A percentile compares a stretch with the other conserved stretches of the same genome.
These are phyloP conservation scores for Octomys mimax DNA, from an alignment of 2,797 vertebrate genomes.

Conservation along the genomic window DNA sequence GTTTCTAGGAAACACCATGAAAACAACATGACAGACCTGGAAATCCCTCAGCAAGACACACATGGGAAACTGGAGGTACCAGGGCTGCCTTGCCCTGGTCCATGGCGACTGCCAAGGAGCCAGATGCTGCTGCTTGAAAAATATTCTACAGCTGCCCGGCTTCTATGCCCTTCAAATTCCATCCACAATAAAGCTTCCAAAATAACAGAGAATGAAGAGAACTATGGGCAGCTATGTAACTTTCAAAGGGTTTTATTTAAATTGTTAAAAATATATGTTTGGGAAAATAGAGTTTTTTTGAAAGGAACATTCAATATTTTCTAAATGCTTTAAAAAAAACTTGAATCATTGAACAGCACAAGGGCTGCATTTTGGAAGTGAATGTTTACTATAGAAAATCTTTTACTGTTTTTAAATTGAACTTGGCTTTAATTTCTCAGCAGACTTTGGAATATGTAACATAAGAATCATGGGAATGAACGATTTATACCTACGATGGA, in stretches of 20 bases:
- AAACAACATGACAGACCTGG: conserved; percentile 76
- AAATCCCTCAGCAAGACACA: conserved; percentile 83
- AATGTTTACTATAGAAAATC: conserved; percentile 46
- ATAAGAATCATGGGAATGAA: conserved; percentile 67
- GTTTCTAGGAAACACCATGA: conserved; percentile 80
- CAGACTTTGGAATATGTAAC: conserved; percentile 73
- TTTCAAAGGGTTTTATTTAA: conserved; percentile 58
- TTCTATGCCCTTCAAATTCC: conserved; percentile 74
- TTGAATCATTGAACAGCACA: conserved; percentile 46
- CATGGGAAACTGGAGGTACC: conserved; percentile 83
- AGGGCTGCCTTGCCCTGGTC: conserved; percentile 78
- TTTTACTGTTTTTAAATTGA: conserved; percentile 64
- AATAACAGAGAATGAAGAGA: conserved; percentile 62
- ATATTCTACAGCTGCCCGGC: conserved; percentile 83
- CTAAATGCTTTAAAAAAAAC: neutral
- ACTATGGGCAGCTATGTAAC: conserved; percentile 44
- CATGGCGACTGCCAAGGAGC: conserved; percentile 85
- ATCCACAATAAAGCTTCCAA: conserved; percentile 72
- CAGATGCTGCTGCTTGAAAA: conserved; percentile 89
- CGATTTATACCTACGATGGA: conserved; percentile 64
- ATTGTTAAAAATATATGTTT: conserved; percentile 59
- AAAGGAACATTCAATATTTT: conserved; percentile 59
- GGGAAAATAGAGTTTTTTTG: conserved; percentile 54
- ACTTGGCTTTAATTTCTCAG: conserved; percentile 63
- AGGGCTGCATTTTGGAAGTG: conserved; percentile 49